These are phyloP conservation scores for Nyctibius grandis DNA, from an alignment of 2,797 vertebrate species.

Conservation along the genomic window DNA sequence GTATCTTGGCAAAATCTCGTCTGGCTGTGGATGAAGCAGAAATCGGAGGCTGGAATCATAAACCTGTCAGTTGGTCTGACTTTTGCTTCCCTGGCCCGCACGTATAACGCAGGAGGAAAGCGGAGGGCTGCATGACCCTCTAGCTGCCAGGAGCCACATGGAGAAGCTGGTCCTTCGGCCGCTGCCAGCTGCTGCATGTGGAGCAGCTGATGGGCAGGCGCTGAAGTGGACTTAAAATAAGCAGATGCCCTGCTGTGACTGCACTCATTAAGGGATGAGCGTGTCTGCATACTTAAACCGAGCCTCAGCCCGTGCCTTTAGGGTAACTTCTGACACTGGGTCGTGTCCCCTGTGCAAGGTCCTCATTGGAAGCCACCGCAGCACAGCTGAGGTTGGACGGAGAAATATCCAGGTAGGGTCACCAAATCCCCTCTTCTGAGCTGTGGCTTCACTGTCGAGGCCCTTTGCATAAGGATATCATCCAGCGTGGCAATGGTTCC, in stretches of 20 bases:
- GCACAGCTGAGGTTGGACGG: neutral
- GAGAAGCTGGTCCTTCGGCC: neutral
- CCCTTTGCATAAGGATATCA: neutral
- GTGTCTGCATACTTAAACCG: neutral
- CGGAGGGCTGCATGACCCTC: neutral
- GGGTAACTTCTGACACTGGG: neutral
- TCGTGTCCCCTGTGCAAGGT: rapidly evolving
- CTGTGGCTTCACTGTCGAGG: neutral
- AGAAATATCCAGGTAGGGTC: neutral
- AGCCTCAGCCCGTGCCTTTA: rapidly evolving
- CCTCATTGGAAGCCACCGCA: rapidly evolving
- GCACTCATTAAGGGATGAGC: neutral
- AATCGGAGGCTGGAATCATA: neutral
- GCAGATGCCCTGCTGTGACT: neutral
- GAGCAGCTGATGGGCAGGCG: neutral
- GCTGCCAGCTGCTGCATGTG: rapidly evolving
- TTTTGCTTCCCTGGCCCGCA: neutral
- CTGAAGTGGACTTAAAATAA: neutral
- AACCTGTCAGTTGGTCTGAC: neutral
- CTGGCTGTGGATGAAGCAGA: slow-evolving; percentile 12
- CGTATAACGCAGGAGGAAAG: neutral
- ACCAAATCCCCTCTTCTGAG: neutral
- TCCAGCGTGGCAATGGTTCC: neutral
- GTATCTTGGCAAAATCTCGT: neutral
- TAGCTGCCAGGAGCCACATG: neutral